Evolutionary conservation across 2,888 invertebrate genomes (phyloP), one percentile per base, ranked within the genome.

Genomic region (Sceliomorpha sp.): DNA sequence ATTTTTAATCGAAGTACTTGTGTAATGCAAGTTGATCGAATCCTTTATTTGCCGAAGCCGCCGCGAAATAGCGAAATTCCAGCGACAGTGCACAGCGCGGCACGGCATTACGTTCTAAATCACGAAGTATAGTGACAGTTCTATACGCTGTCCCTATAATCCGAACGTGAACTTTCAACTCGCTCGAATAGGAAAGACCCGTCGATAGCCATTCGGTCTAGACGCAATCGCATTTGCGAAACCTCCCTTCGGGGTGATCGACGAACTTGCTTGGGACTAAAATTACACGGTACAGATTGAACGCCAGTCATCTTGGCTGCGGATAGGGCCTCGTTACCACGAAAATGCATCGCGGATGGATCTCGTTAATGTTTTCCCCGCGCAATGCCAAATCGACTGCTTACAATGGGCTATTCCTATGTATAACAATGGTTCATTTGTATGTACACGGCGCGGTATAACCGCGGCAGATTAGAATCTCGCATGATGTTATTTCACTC

Each of bases 341-440:
- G 29, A 26, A 60, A 59, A 47, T 37, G 34, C 42, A 20, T 34
- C 34, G 17, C 20, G 42, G 48, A 47, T 40, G 26, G 60, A 55
- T 72, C 51, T 53, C 44, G 69, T 74, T 69, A 66, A 64, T 55
- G 63, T 66, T 71, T 64, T 69, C 67, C 59, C 56, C 40, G 59
- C 29, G 50, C 59, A 45, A 40, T 66, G 64, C 70, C 60, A 70
- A 72, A 74, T 66, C 67, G 69, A 47, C 60, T 31, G 64, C 34
- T 63, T 60, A 72, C 72, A 70, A 71, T 70, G 70, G 67, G 32
- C 68, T 55, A 62, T 72, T 72, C 32, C 26, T 32, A 40, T 20
- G 15, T 58, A 26, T 12, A 60, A 60, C 60, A 60, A 62, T 62
- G 51, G 37, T 26, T 47, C 51, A 53, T 62, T 59, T 45, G 51